A percentile compares a stretch with the other conserved stretches of the same genome.
These are phyloP conservation scores for Calephelis nemesis DNA, from an alignment of 1,140 invertebrate genomes.

Conservation along the genomic window DNA sequence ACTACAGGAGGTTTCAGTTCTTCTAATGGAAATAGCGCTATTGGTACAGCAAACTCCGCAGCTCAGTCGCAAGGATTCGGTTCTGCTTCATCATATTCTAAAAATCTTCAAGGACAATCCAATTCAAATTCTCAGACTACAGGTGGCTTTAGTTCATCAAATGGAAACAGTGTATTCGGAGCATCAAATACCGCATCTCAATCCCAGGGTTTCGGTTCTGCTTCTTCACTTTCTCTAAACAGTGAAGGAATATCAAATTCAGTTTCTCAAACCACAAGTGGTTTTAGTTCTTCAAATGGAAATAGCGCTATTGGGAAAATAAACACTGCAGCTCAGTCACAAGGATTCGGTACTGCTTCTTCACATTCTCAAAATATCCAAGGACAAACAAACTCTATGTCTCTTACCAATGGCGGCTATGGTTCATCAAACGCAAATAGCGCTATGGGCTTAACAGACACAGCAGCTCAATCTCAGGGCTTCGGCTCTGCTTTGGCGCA, in stretches of 20 bases:
- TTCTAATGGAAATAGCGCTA: neutral
- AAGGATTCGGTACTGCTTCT: constrained; percentile 35
- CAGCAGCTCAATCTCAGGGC: constrained; percentile 11
- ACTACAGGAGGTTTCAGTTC: constrained; percentile 9
- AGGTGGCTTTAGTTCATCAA: neutral
- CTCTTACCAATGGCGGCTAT: constrained; percentile 13
- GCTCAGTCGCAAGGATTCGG: neutral
- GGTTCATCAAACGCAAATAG: constrained; percentile 11
- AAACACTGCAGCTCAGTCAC: constrained; percentile 32
- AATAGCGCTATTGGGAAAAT: neutral
- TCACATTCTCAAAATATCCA: constrained; percentile 26
- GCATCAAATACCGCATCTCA: constrained; percentile 29
- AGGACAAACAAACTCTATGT: constrained; percentile 3
- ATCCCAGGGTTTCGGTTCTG: constrained; percentile 37
- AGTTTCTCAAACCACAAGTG: constrained; percentile 13
- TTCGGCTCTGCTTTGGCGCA: constrained; percentile 9
- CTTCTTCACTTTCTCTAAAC: constrained; percentile 28
- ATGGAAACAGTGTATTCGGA: neutral
- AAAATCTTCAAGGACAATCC: neutral
- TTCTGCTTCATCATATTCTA: neutral
- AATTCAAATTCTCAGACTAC: neutral
- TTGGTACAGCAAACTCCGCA: neutral
- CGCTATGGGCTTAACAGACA: neutral
- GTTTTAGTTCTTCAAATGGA: constrained; percentile 1
- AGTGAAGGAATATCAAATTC: neutral